Evolutionary conservation across 2,888 invertebrate species (phyloP).

Genomic region (Cryptosula pallasiana): DNA sequence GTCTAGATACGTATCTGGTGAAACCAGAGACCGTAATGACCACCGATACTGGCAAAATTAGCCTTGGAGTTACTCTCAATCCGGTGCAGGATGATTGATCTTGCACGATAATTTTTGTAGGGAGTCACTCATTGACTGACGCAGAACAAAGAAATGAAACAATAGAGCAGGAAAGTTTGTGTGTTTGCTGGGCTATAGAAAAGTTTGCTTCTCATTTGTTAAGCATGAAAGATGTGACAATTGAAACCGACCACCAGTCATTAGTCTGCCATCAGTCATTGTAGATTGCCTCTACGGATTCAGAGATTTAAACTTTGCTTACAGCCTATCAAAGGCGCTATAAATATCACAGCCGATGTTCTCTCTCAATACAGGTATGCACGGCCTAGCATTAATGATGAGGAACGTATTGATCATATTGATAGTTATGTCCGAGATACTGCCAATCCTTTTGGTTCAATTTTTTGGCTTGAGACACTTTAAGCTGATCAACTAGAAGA

Average conservation of each 20-base stretch:
- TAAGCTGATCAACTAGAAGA: slow-evolving; percentile 17
- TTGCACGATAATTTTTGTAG: slow-evolving; percentile 31
- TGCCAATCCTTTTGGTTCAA: neutral
- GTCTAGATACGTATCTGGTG: slow-evolving; percentile 27
- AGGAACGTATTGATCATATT: neutral
- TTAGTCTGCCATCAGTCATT: slow-evolving; percentile 28
- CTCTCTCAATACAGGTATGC: slow-evolving; percentile 29
- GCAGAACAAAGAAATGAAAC: slow-evolving; percentile 33
- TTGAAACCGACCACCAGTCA: slow-evolving; percentile 34
- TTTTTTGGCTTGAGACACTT: neutral
- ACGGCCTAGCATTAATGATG: neutral
- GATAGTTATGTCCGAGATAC: neutral
- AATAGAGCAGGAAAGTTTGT: slow-evolving; percentile 32
- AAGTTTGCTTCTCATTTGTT: slow-evolving; percentile 33
- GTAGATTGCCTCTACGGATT: slow-evolving; percentile 29
- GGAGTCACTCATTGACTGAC: slow-evolving; percentile 32
- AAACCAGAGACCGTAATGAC: slow-evolving; percentile 21
- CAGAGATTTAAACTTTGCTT: slow-evolving; percentile 29
- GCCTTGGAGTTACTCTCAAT: slow-evolving; percentile 29
- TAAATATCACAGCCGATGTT: slow-evolving; percentile 29
- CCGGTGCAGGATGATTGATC: slow-evolving; percentile 24
- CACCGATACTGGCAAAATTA: slow-evolving; percentile 27
- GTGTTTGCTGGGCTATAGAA: slow-evolving; percentile 31
- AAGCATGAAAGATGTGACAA: slow-evolving; percentile 29
- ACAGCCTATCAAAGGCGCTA: slow-evolving; percentile 28